These are phyloP conservation scores for Trichonephila inaurata DNA, from an alignment of 1,140 invertebrate species.

Conservation along the genomic window DNA sequence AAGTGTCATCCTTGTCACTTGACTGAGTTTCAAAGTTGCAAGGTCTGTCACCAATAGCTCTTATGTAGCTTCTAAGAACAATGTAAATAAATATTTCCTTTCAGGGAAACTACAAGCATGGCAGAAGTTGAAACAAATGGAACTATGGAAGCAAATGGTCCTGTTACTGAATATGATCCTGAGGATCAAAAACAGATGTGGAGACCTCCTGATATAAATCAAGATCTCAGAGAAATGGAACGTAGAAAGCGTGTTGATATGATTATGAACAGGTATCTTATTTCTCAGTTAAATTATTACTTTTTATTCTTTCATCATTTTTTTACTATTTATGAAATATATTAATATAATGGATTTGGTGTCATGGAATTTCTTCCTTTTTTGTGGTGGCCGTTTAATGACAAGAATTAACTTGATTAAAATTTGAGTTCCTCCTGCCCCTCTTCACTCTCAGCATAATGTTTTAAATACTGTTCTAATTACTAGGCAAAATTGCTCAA, in stretches of 20 bases:
- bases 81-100: not conserved
- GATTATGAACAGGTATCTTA: slow-evolving; percentile 88
- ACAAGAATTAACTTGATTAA: no score
- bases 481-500: no score
- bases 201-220: slow-evolving; percentile 84
- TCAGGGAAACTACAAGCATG: slow-evolving; percentile 25
- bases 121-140: slow-evolving; percentile 69
- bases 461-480: no score
- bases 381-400: no score
- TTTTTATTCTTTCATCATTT: not conserved
- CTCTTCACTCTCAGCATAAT: no score
- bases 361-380: no score
- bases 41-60: no score
- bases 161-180: slow-evolving; percentile 80
- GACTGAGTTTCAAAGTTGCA: no score
- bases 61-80: not conserved
- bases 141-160: slow-evolving; percentile 62
- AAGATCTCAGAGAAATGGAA: slow-evolving; percentile 99
- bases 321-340: not conserved
- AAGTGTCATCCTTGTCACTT: no score
- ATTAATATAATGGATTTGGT: no score
- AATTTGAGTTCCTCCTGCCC: no score
- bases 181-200: slow-evolving; percentile 82
- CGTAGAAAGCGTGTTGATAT: slow-evolving; percentile 96
- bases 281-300: not conserved